Base-by-base conservation (phyloP, 2,113 vertebrate genomes). In the Megaleporinus macrocephalus region DNA sequence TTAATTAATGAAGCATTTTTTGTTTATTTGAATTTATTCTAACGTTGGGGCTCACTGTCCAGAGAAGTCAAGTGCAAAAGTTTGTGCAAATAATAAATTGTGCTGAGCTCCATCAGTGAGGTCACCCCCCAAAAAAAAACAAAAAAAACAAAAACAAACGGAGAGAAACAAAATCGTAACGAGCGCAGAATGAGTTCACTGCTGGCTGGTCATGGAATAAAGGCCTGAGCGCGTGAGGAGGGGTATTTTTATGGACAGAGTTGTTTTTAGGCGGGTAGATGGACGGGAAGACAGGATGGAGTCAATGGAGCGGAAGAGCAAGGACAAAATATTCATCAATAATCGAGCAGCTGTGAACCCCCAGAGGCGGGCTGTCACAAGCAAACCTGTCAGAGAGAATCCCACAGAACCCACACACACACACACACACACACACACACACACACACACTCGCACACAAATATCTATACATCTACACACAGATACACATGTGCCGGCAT, bases 311-410 rank as follows among this genome's bases (percentile, higher is more conserved):
- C 65, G 51, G 16, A 61, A 30, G 33, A 24, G 57, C 36, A 27
- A 70, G 70, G 69, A 84, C 77, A 84, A 63, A 84, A 76, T 76
- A 41, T 71, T 51, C 72, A 84, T 84, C 78, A 80, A 80, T 84
- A 80, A 76, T 84, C 33, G 51, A 83, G 73, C 63, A 77, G 81
- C 12, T 55, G 76, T 61, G 36, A 76, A 57, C 24, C 78, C 59
- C 20, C 53, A 44, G 69, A 66, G 73, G 24, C 47, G 49, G 2
- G 62, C 71, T 78, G 61, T 84, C 49, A 66, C 30, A 65, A 65
- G 66, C 27, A 61, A 66, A 82, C 41, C n/a, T n/a, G 80, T 82
- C 72, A 76, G 75, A 83, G 70, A 53, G 26, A 65, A 44, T 55
- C 61, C 69, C 41, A n/a, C 27, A 59, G 61, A 80, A n/a, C 24